Evolutionary conservation across 37 sponge, comb jelly and placozoan species (phyloP).

Genomic region (Haliclona indistincta): DNA sequence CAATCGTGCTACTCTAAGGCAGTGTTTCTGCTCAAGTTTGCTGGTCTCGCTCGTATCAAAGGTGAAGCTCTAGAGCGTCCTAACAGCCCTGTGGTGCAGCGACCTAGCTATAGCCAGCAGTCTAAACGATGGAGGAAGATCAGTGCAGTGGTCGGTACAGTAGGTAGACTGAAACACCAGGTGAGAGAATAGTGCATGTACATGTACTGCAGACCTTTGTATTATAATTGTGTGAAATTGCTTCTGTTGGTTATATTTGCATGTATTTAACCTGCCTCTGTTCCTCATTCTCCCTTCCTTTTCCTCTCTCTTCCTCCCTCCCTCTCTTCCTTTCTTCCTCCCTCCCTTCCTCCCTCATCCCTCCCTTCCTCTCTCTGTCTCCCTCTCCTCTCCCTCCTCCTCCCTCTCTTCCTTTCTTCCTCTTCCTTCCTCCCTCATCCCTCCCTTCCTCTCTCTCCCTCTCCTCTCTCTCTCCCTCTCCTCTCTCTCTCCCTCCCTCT

Average conservation of each 20-base stretch:
- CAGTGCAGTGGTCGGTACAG: slow-evolving; percentile 34
- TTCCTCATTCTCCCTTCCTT: background rate
- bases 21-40: slow-evolving; percentile 81
- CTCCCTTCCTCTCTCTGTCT: background rate
- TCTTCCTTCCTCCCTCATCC: background rate
- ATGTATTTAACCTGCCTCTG: background rate
- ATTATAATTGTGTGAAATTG: background rate
- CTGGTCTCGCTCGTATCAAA: slow-evolving; percentile 64
- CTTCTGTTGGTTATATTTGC: background rate
- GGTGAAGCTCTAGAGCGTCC: background rate
- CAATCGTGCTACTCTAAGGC: slow-evolving; percentile 76
- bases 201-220: background rate
- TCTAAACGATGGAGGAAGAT: slow-evolving; percentile 57
- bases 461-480: background rate
- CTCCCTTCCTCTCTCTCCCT: background rate
- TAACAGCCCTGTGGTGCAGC: background rate
- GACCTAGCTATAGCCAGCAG: slow-evolving; percentile 49
- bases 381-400: background rate
- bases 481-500: background rate
- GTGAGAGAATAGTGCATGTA: no score
- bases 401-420: background rate
- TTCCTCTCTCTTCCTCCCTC: background rate
- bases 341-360: background rate
- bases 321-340: background rate
- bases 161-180: slow-evolving; percentile 47